A percentile compares a stretch with the other conserved stretches of the same genome.
Evolutionary conservation across 2,797 vertebrate genomes (phyloP).

Genomic region (Protonibea diacanthus): DNA sequence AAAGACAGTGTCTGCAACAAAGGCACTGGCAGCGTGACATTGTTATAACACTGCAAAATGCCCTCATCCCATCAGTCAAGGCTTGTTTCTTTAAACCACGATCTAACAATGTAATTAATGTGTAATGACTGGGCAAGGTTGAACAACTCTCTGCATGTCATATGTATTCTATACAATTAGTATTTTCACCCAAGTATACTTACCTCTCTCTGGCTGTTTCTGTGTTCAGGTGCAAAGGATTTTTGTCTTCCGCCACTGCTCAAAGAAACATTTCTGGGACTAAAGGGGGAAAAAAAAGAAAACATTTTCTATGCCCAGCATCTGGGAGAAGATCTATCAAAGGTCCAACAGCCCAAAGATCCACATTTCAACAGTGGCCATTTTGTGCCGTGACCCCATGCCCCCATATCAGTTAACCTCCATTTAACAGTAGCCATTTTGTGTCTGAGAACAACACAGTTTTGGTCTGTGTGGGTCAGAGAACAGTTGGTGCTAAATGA

Average conservation of each 20-base stretch:
- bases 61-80: neutral
- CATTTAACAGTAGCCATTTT: conserved; percentile 58
- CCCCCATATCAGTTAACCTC: conserved; percentile 56
- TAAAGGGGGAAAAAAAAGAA: neutral
- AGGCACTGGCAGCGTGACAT: neutral
- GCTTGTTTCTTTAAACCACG: neutral
- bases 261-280: neutral
- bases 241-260: neutral
- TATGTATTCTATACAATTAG: neutral
- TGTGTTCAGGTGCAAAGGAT: neutral
- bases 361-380: conserved; percentile 22
- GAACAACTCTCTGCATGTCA: neutral
- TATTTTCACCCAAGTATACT: neutral
- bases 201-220: neutral
- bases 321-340: conserved; percentile 17
- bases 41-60: neutral
- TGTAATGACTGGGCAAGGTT: too few species aligned
- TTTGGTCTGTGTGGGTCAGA: conserved; percentile 49
- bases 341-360: conserved; percentile 28
- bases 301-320: neutral
- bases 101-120: neutral
- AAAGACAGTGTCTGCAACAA: neutral
- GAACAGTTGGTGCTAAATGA: conserved; percentile 43
- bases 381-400: conserved; percentile 44
- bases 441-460: conserved; percentile 39